Evolutionary conservation across 2,888 invertebrate genomes (phyloP), one percentile per base, ranked within the genome.

Genomic region (Chymomyza amoena): DNA sequence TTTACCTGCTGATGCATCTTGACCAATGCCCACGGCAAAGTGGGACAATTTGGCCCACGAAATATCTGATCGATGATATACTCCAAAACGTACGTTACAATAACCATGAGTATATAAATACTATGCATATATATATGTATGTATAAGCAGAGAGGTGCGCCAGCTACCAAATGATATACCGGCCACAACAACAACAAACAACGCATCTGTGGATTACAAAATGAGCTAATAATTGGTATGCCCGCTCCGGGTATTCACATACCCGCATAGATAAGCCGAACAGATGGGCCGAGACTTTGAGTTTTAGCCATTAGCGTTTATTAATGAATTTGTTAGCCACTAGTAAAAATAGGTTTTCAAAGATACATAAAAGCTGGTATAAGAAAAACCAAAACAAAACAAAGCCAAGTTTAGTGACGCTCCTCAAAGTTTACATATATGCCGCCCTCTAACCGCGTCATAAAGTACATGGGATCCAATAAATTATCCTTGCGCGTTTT

Each of bases 401-500:
- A 20, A 20, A 20, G 3, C 13, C 13, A 45, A 0, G 0, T 28
- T 66, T 28, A 77, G 50, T 69, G 61, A 7, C 75, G 78, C 28
- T 73, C 69, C 50, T 89, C 82, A 56, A 90, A 87, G 69, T 91
- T 81, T 18, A 91, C 63, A 88, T 84, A 90, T 63, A 90, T 74
- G 16, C 89, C 91, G 20, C 89, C 91, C n/a, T 88, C 73, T 0
- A 91, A 57, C 7, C 65, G 0, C 4, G 82, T 70, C 0, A 90
- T 64, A 62, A 90, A 81, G 69, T 71, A 70, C 36, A 62, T 82
- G 16, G 80, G 89, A 52, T 88, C 90, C 25, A 84, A 78, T 25
- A 68, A 68, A 72, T 90, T 91, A 65, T 89, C 91, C 68, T 75
- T 83, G 52, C 88, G 87, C 1, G 89, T 91, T 69, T 87, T 90